Evolutionary conservation across 2,113 vertebrate genomes (phyloP).

Genomic region (Brachypteracias leptosomus): DNA sequence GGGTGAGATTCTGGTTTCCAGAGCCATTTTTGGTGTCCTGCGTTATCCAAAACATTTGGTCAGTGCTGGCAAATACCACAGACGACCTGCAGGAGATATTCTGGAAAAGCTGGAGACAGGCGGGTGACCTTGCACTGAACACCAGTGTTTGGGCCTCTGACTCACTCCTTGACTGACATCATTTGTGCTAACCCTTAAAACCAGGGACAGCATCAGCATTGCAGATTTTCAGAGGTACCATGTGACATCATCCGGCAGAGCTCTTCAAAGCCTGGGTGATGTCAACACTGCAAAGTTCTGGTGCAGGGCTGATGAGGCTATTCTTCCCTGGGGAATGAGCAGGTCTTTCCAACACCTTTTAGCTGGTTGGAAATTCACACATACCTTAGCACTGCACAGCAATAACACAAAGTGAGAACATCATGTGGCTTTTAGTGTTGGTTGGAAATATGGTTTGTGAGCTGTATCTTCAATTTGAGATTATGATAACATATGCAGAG

Average conservation of each 20-base stretch:
- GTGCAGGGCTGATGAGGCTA: neutral
- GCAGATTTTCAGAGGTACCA: slow-evolving; percentile 11
- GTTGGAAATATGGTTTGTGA: neutral
- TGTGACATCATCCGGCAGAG: neutral
- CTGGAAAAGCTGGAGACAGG: neutral
- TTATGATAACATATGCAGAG: neutral
- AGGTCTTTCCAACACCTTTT: neutral
- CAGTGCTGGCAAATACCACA: neutral
- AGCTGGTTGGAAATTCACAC: neutral
- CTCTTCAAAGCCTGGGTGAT: neutral
- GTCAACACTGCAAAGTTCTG: neutral
- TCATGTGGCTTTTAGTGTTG: neutral
- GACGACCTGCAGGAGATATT: neutral
- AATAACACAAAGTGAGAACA: neutral
- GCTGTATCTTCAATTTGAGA: neutral
- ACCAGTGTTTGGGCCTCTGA: neutral
- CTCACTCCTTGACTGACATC: neutral
- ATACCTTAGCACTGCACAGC: neutral
- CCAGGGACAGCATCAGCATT: neutral
- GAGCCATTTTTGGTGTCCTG: neutral
- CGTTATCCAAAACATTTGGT: neutral
- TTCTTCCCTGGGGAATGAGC: neutral
- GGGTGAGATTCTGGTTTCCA: neutral
- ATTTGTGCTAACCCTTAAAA: neutral
- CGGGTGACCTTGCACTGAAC: neutral